A percentile compares a stretch with the other conserved stretches of the same genome.
These are phyloP conservation scores for Oryzias dopingdopingensis DNA, from an alignment of 2,797 vertebrate genomes.

Conservation along the genomic window DNA sequence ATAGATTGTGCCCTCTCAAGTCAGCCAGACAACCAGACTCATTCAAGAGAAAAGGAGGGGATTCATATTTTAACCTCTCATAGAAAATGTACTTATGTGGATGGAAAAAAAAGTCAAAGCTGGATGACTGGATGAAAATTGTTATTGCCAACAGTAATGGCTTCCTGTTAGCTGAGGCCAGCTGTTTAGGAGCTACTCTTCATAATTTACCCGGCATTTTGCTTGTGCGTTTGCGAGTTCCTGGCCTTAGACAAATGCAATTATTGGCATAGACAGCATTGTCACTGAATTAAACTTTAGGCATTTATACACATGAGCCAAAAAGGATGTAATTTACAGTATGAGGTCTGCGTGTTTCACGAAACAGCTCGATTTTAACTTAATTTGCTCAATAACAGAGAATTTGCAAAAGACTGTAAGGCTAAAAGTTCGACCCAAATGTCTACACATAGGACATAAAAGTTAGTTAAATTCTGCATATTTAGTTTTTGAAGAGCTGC, in stretches of 20 bases:
- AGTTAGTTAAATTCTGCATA: no score
- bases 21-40: slow-evolving; percentile 96
- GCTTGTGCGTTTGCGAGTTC: slow-evolving; percentile 59
- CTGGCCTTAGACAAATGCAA: slow-evolving; percentile 79
- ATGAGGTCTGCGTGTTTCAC: slow-evolving; percentile 18
- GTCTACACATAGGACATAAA: no score
- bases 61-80: slow-evolving; percentile 94
- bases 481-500: no score
- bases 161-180: slow-evolving; percentile 90
- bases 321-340: slow-evolving; percentile 4
- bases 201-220: slow-evolving; percentile 76
- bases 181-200: slow-evolving; percentile 74
- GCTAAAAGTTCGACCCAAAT: not conserved
- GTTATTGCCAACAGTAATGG: slow-evolving; percentile 89
- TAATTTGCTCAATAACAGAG: no score
- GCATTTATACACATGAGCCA: slow-evolving; percentile 69
- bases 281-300: slow-evolving; percentile 82
- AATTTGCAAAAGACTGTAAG: not conserved
- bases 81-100: slow-evolving; percentile 95
- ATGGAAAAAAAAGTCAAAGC: slow-evolving; percentile 93
- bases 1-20: slow-evolving; percentile 97
- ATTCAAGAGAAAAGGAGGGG: slow-evolving; percentile 85
- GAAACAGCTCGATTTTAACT: no score
- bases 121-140: slow-evolving; percentile 90
- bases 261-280: slow-evolving; percentile 80